Percentiles rank a stretch among this genome's conserved stretches.
phyloP scores from a whole-genome alignment of 2,888 invertebrate genomes.

The Drosophila nr. perissopoda region DNA sequence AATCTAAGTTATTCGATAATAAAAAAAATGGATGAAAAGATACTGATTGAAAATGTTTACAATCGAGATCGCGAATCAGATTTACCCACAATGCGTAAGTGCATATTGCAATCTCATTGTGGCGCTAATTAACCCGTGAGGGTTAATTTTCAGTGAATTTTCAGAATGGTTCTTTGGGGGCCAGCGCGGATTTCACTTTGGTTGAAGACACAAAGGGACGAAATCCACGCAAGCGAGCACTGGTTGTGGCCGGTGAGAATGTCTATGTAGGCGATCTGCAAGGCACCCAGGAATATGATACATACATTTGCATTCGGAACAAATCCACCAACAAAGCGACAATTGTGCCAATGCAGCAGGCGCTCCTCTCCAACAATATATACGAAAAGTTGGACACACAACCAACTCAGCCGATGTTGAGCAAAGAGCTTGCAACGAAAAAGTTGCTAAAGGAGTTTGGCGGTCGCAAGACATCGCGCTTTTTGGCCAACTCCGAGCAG shows the following conservation, averaged over 20 bases:
- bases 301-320: conserved; percentile 81
- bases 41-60: conserved; percentile 62
- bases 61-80: conserved; percentile 31
- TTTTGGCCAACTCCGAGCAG: conserved; percentile 69
- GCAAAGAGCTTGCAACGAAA: conserved; percentile 61
- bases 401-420: conserved; percentile 40
- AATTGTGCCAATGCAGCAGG: conserved; percentile 80
- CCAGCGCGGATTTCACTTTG: conserved; percentile 58
- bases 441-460: conserved; percentile 81
- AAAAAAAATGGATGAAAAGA: conserved; percentile 72
- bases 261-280: conserved; percentile 73
- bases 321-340: conserved; percentile 81
- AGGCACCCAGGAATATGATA: conserved; percentile 65
- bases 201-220: conserved; percentile 33
- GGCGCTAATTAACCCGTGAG: not conserved
- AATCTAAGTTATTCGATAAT: conserved; percentile 8
- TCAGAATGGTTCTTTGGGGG: conserved; percentile 80
- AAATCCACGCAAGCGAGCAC: conserved; percentile 48
- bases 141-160: conserved; percentile 76
- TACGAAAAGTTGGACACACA: conserved; percentile 67
- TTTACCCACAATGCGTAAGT: conserved; percentile 77
- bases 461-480: conserved; percentile 77
- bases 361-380: conserved; percentile 75
- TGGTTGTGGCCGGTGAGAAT: conserved; percentile 71
- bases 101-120: not conserved